Conservation (phyloP, 2,113 vertebrate genomes). For the Megaleporinus macrocephalus region DNA sequence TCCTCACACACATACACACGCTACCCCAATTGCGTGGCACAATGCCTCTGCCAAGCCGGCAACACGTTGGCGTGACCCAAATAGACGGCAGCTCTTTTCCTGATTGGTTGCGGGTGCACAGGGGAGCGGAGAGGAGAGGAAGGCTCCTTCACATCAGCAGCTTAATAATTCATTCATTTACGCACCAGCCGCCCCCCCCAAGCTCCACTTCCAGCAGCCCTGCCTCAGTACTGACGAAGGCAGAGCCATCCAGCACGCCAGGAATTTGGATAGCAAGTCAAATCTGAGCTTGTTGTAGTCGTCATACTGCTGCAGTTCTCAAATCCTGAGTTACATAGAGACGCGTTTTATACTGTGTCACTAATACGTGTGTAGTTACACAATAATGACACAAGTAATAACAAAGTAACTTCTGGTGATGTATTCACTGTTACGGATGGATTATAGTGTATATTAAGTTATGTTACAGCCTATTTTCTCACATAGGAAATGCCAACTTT, state of each 20-base stretch:
- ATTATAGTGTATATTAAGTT: too few relatives aligned
- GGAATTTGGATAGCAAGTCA: conserved; percentile 4
- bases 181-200: conserved; percentile 25
- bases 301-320: too few relatives aligned
- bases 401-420: too few relatives aligned
- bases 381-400: too few relatives aligned
- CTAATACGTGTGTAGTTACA: too few relatives aligned
- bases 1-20: conserved; percentile 25
- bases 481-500: too few relatives aligned
- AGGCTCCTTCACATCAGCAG: conserved; percentile 53
- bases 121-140: conserved; percentile 36
- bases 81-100: conserved; percentile 44
- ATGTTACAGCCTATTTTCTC: too few relatives aligned
- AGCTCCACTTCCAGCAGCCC: background rate
- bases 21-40: conserved; percentile 31
- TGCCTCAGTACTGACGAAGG: background rate
- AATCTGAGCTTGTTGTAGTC: background rate
- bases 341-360: too few relatives aligned
- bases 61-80: conserved; percentile 57
- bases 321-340: too few relatives aligned
- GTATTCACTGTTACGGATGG: too few relatives aligned
- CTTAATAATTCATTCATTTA: conserved; percentile 61
- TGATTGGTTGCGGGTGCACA: conserved; percentile 54
- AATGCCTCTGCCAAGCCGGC: conserved; percentile 43
- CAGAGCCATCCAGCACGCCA: conserved; percentile 21